phyloP scores from a whole-genome alignment of 2,888 invertebrate species.

The Synergus japonicus region DNA sequence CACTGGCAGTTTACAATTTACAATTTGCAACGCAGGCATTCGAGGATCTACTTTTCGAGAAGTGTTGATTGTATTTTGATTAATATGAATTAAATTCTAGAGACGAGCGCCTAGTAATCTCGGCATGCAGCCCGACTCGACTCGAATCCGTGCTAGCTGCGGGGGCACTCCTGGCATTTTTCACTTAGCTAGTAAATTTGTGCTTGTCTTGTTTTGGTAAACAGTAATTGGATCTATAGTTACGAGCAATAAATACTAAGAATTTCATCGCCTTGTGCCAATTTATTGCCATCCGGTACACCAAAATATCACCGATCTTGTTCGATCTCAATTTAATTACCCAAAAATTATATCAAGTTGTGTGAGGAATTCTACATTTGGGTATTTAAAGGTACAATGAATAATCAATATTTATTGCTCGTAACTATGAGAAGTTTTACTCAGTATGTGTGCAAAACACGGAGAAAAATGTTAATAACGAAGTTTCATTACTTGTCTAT shows the following conservation, averaged over 20 bases:
- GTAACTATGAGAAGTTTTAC: slow-evolving; percentile 12
- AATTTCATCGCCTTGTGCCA: slow-evolving; percentile 22
- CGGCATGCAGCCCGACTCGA: slow-evolving; percentile 29
- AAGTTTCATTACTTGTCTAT: neutral
- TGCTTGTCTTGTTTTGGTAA: slow-evolving; percentile 36
- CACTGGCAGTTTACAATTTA: neutral
- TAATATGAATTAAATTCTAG: slow-evolving; percentile 37
- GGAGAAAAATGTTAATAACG: slow-evolving; percentile 9
- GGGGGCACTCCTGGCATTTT: slow-evolving; percentile 37
- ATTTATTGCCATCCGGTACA: slow-evolving; percentile 31
- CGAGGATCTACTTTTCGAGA: slow-evolving; percentile 40
- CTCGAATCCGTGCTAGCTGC: slow-evolving; percentile 36
- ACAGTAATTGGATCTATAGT: slow-evolving; percentile 34
- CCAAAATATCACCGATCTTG: slow-evolving; percentile 26
- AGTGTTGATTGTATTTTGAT: slow-evolving; percentile 34
- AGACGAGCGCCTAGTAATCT: slow-evolving; percentile 33
- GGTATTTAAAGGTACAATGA: neutral
- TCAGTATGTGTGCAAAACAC: neutral
- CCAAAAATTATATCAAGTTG: neutral
- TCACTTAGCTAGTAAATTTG: slow-evolving; percentile 32
- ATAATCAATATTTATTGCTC: neutral
- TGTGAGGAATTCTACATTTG: neutral
- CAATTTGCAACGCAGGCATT: slow-evolving; percentile 42
- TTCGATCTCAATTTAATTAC: slow-evolving; percentile 30
- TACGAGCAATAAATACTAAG: slow-evolving; percentile 31